These are phyloP conservation scores for Sycophila sp. DNA, from an alignment of 1,140 invertebrate genomes.

Conservation along the genomic window DNA sequence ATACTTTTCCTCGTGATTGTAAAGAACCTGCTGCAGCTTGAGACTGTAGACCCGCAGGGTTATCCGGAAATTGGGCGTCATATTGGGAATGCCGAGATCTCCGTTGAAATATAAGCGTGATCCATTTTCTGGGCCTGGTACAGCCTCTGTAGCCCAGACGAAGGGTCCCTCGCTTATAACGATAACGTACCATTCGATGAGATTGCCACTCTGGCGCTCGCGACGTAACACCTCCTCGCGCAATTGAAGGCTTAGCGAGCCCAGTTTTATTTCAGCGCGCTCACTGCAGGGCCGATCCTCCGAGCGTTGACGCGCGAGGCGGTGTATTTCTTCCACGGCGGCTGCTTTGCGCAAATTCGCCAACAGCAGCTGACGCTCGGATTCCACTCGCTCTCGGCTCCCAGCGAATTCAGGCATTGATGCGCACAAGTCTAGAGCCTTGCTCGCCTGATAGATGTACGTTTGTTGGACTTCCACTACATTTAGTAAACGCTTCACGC, in stretches of 20 bases:
- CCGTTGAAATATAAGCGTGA: conserved; percentile 46
- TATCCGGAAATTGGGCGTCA: conserved; percentile 47
- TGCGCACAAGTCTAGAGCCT: conserved; percentile 59
- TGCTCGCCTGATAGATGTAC: conserved; percentile 60
- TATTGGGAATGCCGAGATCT: conserved; percentile 44
- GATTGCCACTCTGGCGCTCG: conserved; percentile 30
- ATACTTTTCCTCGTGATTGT: conserved; percentile 48
- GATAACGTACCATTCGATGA: conserved; percentile 52
- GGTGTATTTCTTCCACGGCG: conserved; percentile 48
- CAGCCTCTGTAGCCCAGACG: conserved; percentile 52
- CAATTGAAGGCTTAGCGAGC: conserved; percentile 45
- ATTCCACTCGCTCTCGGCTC: conserved; percentile 60
- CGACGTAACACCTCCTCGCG: conserved; percentile 33
- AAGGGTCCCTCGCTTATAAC: conserved; percentile 47
- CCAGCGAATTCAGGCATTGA: conserved; percentile 54
- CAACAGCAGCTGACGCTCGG: conserved; percentile 59
- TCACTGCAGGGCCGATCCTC: not conserved
- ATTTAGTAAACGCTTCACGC: conserved; percentile 48
- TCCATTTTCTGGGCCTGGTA: conserved; percentile 40
- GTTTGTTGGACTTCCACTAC: conserved; percentile 58
- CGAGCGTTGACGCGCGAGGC: not conserved
- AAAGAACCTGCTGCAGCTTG: conserved; percentile 34
- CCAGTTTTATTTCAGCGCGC: conserved; percentile 39
- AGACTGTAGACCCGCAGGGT: conserved; percentile 38
- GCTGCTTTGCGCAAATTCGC: conserved; percentile 54